Conservation (phyloP, 92 coral and sea anemone species). For the Hydrozoanthus gracilis region DNA sequence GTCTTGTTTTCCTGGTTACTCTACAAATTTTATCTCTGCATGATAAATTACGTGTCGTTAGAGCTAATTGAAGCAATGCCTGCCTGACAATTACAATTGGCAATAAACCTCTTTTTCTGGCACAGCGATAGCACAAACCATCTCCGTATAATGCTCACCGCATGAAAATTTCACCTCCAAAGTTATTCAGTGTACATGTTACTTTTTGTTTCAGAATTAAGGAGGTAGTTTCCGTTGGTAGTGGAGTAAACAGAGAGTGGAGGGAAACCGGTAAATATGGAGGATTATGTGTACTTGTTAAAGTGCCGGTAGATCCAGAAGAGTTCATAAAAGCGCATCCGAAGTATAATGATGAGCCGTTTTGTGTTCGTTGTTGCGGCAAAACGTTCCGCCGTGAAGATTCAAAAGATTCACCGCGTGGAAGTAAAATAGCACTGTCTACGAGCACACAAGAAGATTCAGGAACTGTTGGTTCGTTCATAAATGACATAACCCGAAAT, state of each 20-base stretch:
- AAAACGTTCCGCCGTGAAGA: background rate
- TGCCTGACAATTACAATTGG: no score
- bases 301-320: conserved; percentile 19
- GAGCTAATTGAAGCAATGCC: no score
- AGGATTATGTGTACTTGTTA: conserved; percentile 13
- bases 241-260: conserved; percentile 12
- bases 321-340: conserved; percentile 1
- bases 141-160: no score
- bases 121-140: no score
- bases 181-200: no score
- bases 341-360: background rate
- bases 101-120: no score
- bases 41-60: no score
- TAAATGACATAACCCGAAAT: background rate
- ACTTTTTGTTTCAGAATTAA: conserved; percentile 11
- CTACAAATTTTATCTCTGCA: no score
- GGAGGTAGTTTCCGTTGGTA: conserved; percentile 21
- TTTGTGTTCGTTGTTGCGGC: background rate
- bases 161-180: no score
- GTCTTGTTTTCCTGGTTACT: no score
- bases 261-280: conserved; percentile 35
- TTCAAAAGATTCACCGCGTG: background rate
- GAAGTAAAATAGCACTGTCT: background rate
- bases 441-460: no score
- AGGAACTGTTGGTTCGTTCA: background rate